Evolutionary conservation across 2,113 vertebrate genomes (phyloP).

Genomic region (Setophaga coronata): DNA sequence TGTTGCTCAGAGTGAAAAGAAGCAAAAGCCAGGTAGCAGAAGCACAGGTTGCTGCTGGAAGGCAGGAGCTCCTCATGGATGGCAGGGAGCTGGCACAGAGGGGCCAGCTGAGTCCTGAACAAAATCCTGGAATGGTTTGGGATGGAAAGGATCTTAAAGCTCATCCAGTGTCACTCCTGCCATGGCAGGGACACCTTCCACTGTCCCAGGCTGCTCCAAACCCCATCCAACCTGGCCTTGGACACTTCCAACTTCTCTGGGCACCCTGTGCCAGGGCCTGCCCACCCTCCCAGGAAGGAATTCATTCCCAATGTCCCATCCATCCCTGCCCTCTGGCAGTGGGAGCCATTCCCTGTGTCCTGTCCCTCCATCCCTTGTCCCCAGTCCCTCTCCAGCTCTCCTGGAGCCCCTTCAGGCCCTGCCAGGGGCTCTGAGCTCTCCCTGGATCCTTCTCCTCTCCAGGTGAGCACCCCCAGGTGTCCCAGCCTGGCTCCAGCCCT

Average conservation of each 20-base stretch:
- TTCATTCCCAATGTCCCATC: background rate
- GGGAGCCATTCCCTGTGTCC: background rate
- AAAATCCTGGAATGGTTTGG: background rate
- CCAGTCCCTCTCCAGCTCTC: background rate
- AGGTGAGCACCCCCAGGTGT: background rate
- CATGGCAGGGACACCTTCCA: background rate
- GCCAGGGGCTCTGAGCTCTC: background rate
- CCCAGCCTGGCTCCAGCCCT: background rate
- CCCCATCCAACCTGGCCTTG: background rate
- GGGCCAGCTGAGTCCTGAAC: background rate
- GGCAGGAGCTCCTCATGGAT: background rate
- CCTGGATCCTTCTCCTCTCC: background rate
- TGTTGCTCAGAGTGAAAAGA: background rate
- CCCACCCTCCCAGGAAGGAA: background rate
- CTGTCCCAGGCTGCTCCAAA: background rate
- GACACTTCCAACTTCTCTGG: background rate
- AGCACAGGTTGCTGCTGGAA: background rate
- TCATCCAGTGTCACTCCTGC: background rate
- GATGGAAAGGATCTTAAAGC: background rate
- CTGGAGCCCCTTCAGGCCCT: background rate
- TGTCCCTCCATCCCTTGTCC: fast-evolving
- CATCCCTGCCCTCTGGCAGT: fast-evolving
- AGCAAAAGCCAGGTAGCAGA: background rate
- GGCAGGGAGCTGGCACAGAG: background rate
- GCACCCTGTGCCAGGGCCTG: no score